Conservation (phyloP, 2,113 vertebrate species). For the Peucedramus taeniatus region DNA sequence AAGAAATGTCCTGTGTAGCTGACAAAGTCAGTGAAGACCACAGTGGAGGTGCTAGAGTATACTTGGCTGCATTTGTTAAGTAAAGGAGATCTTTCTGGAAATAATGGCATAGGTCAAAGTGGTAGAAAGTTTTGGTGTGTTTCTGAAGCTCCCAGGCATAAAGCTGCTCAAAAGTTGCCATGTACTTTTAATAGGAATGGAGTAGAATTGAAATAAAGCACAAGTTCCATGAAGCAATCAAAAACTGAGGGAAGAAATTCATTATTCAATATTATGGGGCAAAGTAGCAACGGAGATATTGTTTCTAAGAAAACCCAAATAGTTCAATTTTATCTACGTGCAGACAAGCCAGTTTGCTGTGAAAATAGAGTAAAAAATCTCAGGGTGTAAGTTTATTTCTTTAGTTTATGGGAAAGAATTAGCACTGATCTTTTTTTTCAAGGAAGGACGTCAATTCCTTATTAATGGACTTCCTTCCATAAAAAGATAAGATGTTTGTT, state of each 20-base stretch:
- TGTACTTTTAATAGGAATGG: neutral
- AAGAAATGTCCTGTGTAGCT: neutral
- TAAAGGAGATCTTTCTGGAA: neutral
- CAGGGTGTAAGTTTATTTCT: constrained; percentile 60
- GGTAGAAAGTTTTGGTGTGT: neutral
- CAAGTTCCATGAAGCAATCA: neutral
- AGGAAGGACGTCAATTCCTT: constrained; percentile 73
- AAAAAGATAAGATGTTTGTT: constrained; percentile 79
- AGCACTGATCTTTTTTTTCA: constrained; percentile 32
- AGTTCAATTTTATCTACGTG: constrained; percentile 9
- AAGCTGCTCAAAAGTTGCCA: neutral
- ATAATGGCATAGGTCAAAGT: neutral
- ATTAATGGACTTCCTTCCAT: constrained; percentile 76
- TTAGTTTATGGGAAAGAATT: constrained; percentile 68
- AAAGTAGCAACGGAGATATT: constrained; percentile 15
- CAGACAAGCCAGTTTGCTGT: constrained; percentile 25
- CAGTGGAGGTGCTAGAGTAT: neutral
- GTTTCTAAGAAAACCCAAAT: constrained; percentile 1
- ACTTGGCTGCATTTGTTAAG: neutral
- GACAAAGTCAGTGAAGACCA: neutral
- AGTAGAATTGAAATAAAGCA: neutral
- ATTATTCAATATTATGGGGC: neutral
- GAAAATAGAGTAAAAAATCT: constrained; percentile 56
- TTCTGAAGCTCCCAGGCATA: neutral
- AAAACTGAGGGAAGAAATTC: neutral